Percentiles rank a stretch among this genome's conserved stretches.
Conservation (phyloP, 1,140 invertebrate genomes). For the Drosophila arizonae region DNA sequence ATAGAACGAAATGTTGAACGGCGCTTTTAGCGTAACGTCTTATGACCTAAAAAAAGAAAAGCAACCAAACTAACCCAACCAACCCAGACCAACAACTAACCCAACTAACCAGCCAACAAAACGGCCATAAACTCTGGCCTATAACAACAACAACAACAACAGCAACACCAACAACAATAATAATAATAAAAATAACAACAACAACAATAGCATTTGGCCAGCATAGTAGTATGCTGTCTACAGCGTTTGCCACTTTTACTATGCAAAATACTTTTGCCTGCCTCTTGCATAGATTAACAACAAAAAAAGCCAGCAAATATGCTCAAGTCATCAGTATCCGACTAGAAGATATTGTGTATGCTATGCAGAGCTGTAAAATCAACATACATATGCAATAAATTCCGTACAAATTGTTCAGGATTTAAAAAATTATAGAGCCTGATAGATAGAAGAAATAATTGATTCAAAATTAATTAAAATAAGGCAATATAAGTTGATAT, state of each 20-base stretch:
- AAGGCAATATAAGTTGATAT: no score
- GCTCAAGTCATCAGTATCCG: no score
- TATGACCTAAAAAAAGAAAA: conserved; percentile 72
- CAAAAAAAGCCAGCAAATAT: conserved; percentile 1
- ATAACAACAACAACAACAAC: conserved; percentile 25
- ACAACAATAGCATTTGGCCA: conserved; percentile 14
- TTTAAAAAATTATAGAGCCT: no score
- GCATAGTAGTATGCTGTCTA: conserved; percentile 28
- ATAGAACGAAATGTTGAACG: conserved; percentile 73
- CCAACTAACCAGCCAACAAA: conserved; percentile 43
- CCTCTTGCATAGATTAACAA: conserved; percentile 71
- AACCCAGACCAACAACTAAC: conserved; percentile 52
- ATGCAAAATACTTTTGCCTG: conserved; percentile 68
- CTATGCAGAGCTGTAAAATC: no score
- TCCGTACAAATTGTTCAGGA: no score
- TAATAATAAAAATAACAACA: conserved; percentile 10
- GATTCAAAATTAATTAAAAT: no score
- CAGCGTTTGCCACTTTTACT: conserved; percentile 55
- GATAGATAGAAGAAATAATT: no score
- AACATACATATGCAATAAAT: no score
- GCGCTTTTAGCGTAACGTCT: conserved; percentile 67
- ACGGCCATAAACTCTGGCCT: conserved; percentile 36
- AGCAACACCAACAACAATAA: conserved; percentile 2
- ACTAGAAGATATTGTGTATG: no score
- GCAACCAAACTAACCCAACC: conserved; percentile 12